Percentiles rank a stretch among this genome's conserved stretches.
Evolutionary conservation across 2,113 vertebrate species (phyloP).

Genomic region (Equus przewalskii): DNA sequence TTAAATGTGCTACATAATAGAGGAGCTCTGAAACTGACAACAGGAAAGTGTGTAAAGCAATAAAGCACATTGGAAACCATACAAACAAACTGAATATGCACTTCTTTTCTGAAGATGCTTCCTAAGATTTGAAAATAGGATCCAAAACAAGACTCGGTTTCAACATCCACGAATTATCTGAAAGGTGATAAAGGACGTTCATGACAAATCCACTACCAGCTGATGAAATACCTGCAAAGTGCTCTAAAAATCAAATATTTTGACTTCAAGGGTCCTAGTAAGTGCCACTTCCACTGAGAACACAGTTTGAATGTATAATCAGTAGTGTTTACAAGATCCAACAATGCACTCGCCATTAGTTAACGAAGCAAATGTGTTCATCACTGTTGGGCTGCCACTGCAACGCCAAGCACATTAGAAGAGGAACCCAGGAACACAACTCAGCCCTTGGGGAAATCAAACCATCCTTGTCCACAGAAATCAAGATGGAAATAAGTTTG

Average conservation of each 20-base stretch:
- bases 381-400: conserved; percentile 71
- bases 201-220: conserved; percentile 85
- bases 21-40: conserved; percentile 94
- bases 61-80: conserved; percentile 84
- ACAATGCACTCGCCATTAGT: conserved; percentile 82
- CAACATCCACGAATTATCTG: conserved; percentile 71
- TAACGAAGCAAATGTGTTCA: conserved; percentile 74
- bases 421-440: conserved; percentile 60
- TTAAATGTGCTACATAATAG: conserved; percentile 91
- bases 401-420: conserved; percentile 67
- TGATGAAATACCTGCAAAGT: conserved; percentile 88
- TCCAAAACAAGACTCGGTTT: conserved; percentile 77
- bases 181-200: conserved; percentile 58
- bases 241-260: conserved; percentile 85
- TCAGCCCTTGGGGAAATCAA: conserved; percentile 68
- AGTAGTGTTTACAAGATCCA: conserved; percentile 90
- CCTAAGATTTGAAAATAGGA: conserved; percentile 78
- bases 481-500: conserved; percentile 48
- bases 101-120: conserved; percentile 83
- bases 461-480: conserved; percentile 60
- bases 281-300: conserved; percentile 90
- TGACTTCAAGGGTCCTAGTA: conserved; percentile 88
- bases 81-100: conserved; percentile 64
- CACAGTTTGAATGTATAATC: conserved; percentile 90
- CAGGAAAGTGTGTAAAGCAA: conserved; percentile 90